A percentile compares a stretch with the other conserved stretches of the same genome.
These are phyloP conservation scores for Eriocheir sinensis DNA, from an alignment of 1,140 invertebrate genomes.

Conservation along the genomic window DNA sequence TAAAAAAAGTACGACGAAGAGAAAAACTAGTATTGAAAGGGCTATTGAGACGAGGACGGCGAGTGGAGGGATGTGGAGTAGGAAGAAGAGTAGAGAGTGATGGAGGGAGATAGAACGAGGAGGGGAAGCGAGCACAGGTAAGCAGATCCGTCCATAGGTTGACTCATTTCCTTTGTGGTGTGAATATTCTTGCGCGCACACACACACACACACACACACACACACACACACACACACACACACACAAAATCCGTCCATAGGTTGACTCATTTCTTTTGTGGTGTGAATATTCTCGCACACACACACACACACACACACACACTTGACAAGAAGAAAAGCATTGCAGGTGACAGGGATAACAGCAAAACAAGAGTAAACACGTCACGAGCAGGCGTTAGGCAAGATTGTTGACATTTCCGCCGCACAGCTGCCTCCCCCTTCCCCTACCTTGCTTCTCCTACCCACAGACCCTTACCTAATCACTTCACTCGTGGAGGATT, in stretches of 20 bases:
- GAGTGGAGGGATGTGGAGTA: not conserved
- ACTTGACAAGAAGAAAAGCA: not conserved
- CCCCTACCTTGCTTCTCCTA: too few relatives aligned
- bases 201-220: slow-evolving; percentile 5
- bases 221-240: too few relatives aligned
- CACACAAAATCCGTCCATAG: not conserved
- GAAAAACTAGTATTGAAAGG: too few relatives aligned
- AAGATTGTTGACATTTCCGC: not conserved
- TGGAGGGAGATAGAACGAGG: too few relatives aligned
- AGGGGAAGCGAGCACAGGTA: not conserved
- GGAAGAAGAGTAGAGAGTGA: not conserved
- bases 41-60: not conserved
- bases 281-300: not conserved
- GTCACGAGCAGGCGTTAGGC: not conserved
- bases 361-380: not conserved
- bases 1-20: too few relatives aligned
- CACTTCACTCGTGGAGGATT: not conserved
- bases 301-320: not conserved
- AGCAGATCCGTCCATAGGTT: not conserved
- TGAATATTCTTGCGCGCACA: not conserved
- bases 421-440: too few relatives aligned
- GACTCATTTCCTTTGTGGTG: not conserved
- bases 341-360: not conserved
- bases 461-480: not conserved
- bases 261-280: not conserved